Conservation (phyloP, 1,140 invertebrate species). For the Aphis gossypii region DNA sequence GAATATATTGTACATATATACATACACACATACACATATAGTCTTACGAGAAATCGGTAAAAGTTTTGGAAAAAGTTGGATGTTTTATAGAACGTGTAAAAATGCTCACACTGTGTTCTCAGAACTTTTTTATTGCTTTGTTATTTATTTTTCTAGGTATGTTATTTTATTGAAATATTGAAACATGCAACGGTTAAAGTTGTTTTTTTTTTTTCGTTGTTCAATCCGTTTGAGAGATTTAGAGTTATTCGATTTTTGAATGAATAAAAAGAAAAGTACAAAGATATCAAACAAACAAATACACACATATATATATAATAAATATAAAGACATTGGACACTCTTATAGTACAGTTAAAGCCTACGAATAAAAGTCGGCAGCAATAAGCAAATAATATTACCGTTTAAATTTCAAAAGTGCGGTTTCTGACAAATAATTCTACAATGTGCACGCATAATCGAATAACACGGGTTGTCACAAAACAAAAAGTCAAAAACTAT, state of each 20-base stretch:
- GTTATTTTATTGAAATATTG: conserved; percentile 48
- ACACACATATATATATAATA: neutral
- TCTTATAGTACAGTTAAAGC: neutral
- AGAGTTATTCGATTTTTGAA: neutral
- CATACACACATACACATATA: neutral
- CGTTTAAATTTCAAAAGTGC: neutral
- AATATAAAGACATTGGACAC: neutral
- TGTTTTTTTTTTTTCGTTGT: neutral
- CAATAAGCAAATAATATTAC: neutral
- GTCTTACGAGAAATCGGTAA: conserved; percentile 26
- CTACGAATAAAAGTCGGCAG: neutral
- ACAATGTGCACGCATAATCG: neutral
- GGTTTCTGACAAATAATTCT: neutral
- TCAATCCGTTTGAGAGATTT: neutral
- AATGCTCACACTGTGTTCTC: conserved; percentile 36
- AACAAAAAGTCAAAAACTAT: no score
- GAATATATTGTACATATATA: neutral
- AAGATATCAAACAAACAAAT: neutral
- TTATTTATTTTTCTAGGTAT: conserved; percentile 24
- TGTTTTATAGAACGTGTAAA: conserved; percentile 35
- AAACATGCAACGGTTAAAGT: neutral
- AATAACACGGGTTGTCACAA: no score
- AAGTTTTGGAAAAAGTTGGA: neutral
- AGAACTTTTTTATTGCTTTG: conserved; percentile 25
- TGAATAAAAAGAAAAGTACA: neutral